Base-by-base conservation (phyloP, 2,797 vertebrate species). In the Alauda arvensis region DNA sequence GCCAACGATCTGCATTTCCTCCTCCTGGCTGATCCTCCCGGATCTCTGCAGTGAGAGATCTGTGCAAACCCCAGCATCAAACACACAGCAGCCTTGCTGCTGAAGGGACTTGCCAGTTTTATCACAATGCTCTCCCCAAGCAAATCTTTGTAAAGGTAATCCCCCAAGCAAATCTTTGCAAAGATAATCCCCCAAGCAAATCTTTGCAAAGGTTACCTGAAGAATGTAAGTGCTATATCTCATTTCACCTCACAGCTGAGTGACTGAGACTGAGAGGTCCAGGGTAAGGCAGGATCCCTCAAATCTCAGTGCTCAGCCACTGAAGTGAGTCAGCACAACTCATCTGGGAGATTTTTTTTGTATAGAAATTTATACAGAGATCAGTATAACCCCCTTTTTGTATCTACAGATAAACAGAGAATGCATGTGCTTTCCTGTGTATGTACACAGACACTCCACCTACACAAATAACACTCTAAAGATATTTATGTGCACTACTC, bases 21-120 rank as follows among this genome's bases (percentile, higher is more conserved):
- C 51, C 5, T 10, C 60, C 68, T 12, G 0, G 12, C 42, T 29
- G 45, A 26, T 57, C 55, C 34, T 13, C 34, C 67, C 18, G 24
- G 10, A n/a, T 48, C 18, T 4, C 26, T 1, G 3, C 3, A 5
- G 62, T 0, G 49, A 29, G 66, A 24, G 2, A 26, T 1, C 71
- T 69, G 61, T 26, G 59, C 43, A 19, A 87, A 33, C 18, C 72
- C 78, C 46, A 12, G 39, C 0, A 19, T 33, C 59, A 26, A 74
- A 57, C 61, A 2, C 18, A 21, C 63, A 16, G 14, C 34, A 62
- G 52, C 24, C 37, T 11, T 51, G 56, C 70, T 33, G n/a, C 37
- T 49, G 5, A 21, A 51, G 14, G 19, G 17, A 19, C 18, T 14
- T 33, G 4, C 67, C 56, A 23, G 42, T 49, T 77, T 62, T 42